Base-by-base conservation (phyloP, 2,797 vertebrate genomes). In the Gymnothorax javanicus region DNA sequence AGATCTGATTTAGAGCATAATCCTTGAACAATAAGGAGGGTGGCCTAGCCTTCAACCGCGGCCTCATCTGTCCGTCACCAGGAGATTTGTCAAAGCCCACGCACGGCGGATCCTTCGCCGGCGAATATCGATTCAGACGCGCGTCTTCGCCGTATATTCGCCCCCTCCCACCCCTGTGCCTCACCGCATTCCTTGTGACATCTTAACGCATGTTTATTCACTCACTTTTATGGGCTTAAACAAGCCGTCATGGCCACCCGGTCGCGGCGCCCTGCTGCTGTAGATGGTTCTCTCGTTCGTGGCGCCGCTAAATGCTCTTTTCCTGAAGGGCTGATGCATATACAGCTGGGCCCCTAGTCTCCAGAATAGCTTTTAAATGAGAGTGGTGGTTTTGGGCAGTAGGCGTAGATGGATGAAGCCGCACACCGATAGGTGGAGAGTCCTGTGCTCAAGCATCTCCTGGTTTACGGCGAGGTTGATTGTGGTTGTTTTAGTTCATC, bases 1-100 rank as follows among this genome's bases (percentile, higher is more conserved):
- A 95, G 91, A 92, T 92, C 93, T 93, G 94, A 93, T 95, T 95
- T 94, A 94, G 93, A 94, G 94, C 93, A 90, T 91, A 94, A 94
- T 95, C 94, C 94, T 92, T 94, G 93, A 94, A 93, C 93, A 94
- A 93, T 95, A 93, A 93, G 94, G 92, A 43, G 93, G 95, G 92
- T 89, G 89, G 91, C 90, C 89, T 91, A 93, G 94, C 94, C 95
- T 96, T 95, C 94, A 93, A 91, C 92, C 89, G 87, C 57, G 69
- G 67, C 86, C 92, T 91, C 91, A 93, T 95, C 93, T 89, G 91
- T 94, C 91, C 86, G 86, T 88, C 89, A 90, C 87, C 33, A 88
- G 69, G 87, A 92, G 93, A 95, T 96, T 92, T 94, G 95, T 95
- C 95, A 95, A 90, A 90, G 60, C 89, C 88, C 88, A 89, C 92